Percentiles rank a stretch among this genome's conserved stretches.
Conservation (phyloP, 1,140 invertebrate genomes). For the Diorhabda sublineata region DNA sequence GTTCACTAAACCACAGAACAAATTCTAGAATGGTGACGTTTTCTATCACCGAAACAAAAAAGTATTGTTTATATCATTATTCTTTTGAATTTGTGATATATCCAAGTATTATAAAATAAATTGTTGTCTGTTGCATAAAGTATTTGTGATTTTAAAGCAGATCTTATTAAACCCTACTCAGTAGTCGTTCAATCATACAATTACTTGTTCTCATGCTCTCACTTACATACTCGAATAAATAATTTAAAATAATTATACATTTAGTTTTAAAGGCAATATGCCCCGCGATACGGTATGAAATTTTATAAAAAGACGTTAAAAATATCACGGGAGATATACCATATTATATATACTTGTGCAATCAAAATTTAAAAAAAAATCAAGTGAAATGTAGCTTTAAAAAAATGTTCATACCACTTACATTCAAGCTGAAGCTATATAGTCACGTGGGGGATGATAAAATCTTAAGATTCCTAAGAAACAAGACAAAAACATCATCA, state of each 20-base stretch:
- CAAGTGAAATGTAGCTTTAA: conserved; percentile 21
- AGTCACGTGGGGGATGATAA: conserved; percentile 20
- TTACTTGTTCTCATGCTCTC: conserved; percentile 6
- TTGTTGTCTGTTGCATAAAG: conserved; percentile 13
- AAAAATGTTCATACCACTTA: conserved; percentile 25
- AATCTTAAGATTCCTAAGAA: conserved; percentile 23
- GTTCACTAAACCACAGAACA: too few relatives aligned
- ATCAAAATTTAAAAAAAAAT: conserved; percentile 17
- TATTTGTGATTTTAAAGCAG: neutral
- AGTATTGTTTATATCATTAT: too few relatives aligned
- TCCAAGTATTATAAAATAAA: conserved; percentile 20
- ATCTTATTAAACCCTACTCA: neutral
- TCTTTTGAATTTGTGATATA: neutral
- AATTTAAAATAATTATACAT: conserved; percentile 25
- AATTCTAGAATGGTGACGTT: too few relatives aligned
- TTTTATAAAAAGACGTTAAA: conserved; percentile 19
- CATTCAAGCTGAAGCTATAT: conserved; percentile 31
- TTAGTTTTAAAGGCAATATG: conserved; percentile 19
- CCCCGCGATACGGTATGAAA: conserved; percentile 11
- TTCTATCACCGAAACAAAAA: too few relatives aligned
- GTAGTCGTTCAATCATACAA: conserved; percentile 9
- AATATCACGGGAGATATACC: conserved; percentile 15
- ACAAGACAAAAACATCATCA: conserved; percentile 21
- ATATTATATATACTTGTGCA: conserved; percentile 12
- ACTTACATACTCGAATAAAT: conserved; percentile 23